Evolutionary conservation across 2,113 vertebrate genomes (phyloP).

Genomic region (Toxostoma redivivum): DNA sequence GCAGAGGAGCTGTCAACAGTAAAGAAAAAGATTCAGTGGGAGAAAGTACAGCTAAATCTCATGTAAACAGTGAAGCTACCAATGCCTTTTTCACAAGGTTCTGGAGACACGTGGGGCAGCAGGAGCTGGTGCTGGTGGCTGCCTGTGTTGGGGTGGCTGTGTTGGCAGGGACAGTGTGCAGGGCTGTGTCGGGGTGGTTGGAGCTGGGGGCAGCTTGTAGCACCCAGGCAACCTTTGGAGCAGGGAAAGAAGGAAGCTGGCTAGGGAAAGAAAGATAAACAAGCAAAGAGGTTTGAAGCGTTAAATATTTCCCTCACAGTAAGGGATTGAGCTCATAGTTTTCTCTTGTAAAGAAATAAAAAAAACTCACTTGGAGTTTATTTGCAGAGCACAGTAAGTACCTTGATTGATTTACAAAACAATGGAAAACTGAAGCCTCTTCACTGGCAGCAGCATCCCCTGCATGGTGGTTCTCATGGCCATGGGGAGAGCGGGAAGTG

Average conservation of each 20-base stretch:
- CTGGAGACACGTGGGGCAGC: background rate
- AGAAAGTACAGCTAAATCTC: background rate
- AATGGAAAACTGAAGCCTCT: background rate
- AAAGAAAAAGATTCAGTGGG: background rate
- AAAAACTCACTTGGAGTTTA: background rate
- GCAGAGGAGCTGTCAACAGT: background rate
- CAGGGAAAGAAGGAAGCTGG: background rate
- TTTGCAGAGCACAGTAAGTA: background rate
- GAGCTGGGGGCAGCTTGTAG: rapidly evolving
- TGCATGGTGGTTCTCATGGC: rapidly evolving
- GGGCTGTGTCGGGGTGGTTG: background rate
- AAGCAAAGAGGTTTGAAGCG: background rate
- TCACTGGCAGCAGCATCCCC: background rate
- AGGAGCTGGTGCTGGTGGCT: background rate
- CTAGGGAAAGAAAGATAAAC: background rate
- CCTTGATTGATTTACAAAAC: background rate
- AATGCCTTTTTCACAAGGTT: background rate
- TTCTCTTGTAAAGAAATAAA: background rate
- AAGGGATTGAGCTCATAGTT: background rate
- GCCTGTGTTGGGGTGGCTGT: background rate
- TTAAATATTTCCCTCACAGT: background rate
- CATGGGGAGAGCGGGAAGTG: background rate
- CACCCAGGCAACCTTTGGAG: background rate
- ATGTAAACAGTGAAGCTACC: background rate
- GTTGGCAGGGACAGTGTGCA: background rate